These are phyloP conservation scores for Drosophila biarmipes DNA, from an alignment of 1,140 invertebrate species.

Conservation along the genomic window DNA sequence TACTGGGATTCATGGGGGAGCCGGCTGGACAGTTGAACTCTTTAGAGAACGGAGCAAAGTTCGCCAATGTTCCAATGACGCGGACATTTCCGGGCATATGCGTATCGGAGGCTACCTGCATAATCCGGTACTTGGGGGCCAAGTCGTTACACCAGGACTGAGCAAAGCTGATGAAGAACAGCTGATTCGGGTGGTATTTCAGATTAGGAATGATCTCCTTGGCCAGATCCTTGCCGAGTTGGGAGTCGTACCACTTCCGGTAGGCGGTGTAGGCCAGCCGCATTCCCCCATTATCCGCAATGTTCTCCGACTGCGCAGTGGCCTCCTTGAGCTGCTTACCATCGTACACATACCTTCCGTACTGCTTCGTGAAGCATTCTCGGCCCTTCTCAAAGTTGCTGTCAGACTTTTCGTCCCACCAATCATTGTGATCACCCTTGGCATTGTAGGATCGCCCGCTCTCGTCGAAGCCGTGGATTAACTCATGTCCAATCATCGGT, in stretches of 20 bases:
- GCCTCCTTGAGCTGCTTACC: constrained; percentile 43
- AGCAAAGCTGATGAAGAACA: constrained; percentile 91
- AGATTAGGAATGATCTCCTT: constrained; percentile 85
- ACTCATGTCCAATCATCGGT: constrained; percentile 89
- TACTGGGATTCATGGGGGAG: constrained; percentile 87
- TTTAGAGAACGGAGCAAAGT: constrained; percentile 87
- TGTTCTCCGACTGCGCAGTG: constrained; percentile 86
- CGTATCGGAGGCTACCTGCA: constrained; percentile 82
- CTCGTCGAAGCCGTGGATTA: constrained; percentile 88
- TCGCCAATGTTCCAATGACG: constrained; percentile 89
- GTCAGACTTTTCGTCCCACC: constrained; percentile 70
- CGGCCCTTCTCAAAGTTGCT: no score
- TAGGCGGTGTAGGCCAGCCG: constrained; percentile 87
- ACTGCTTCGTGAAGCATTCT: no score
- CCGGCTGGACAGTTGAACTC: constrained; percentile 87
- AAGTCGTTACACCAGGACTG: constrained; percentile 84
- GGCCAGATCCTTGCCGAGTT: constrained; percentile 27
- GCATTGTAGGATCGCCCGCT: constrained; percentile 95
- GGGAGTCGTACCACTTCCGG: constrained; percentile 85
- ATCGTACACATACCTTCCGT: no score
- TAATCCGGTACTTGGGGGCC: constrained; percentile 15
- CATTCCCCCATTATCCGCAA: constrained; percentile 89
- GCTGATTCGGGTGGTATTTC: constrained; percentile 86
- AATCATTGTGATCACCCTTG: constrained; percentile 87
- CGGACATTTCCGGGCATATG: constrained; percentile 85